Evolutionary conservation across 2,888 invertebrate species (phyloP).

Genomic region (Eubasilissa splendida): DNA sequence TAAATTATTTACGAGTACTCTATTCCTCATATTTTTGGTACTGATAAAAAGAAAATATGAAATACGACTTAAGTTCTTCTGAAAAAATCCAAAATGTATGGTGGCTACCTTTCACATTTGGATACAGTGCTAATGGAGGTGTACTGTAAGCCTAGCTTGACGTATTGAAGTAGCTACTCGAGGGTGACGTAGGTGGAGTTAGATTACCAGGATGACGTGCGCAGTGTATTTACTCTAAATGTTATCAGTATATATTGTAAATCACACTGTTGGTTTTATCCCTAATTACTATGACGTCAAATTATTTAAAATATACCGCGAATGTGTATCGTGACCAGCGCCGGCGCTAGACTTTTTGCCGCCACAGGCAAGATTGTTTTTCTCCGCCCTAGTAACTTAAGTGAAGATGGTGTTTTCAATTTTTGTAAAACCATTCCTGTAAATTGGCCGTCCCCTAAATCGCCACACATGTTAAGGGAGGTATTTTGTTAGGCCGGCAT

Average conservation of each 20-base stretch:
- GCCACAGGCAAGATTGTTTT: too few relatives aligned
- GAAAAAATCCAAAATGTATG: too few relatives aligned
- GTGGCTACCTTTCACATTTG: not conserved
- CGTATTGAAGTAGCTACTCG: slow-evolving; percentile 2
- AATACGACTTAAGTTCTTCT: not conserved
- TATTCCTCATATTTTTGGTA: too few relatives aligned
- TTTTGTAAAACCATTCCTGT: too few relatives aligned
- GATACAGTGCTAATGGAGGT: slow-evolving; percentile 8
- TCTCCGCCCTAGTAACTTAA: too few relatives aligned
- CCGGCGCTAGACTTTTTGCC: too few relatives aligned
- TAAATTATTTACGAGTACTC: too few relatives aligned
- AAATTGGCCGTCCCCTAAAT: too few relatives aligned
- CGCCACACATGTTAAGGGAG: too few relatives aligned
- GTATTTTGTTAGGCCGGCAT: too few relatives aligned
- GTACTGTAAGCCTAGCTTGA: slow-evolving; percentile 19
- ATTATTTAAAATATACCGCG: slow-evolving; percentile 16
- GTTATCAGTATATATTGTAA: slow-evolving; percentile 22
- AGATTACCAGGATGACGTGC: slow-evolving; percentile 17
- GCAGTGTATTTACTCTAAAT: slow-evolving; percentile 16
- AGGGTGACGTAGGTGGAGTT: slow-evolving; percentile 13
- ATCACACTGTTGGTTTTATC: slow-evolving; percentile 33
- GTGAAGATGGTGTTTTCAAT: too few relatives aligned
- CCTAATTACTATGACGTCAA: slow-evolving; percentile 33
- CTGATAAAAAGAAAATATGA: not conserved
- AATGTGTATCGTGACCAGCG: not conserved